A percentile compares a stretch with the other conserved stretches of the same genome.
phyloP scores from a whole-genome alignment of 2,797 vertebrate species.

The Rousettus madagascariensis region DNA sequence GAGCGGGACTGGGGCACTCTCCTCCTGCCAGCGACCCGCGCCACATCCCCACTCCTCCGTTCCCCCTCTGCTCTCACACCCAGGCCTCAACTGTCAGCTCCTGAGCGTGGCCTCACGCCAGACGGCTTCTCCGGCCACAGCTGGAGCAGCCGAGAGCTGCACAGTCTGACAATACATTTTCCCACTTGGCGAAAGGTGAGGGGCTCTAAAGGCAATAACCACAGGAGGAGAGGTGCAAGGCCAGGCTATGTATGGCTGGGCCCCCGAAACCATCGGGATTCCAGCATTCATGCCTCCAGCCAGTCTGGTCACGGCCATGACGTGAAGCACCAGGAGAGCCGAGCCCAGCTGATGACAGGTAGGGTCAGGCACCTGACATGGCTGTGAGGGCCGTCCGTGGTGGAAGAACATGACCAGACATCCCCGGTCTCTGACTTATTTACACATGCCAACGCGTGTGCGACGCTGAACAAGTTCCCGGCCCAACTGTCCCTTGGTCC shows the following conservation, averaged over 20 bases:
- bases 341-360: background rate
- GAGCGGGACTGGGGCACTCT: too few species aligned
- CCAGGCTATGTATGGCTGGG: background rate
- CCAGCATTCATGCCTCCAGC: background rate
- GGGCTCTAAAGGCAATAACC: background rate
- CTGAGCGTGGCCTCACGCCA: background rate
- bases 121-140: background rate
- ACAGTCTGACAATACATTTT: too few species aligned
- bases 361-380: background rate
- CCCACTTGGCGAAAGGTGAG: background rate
- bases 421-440: background rate
- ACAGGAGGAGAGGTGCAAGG: background rate
- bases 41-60: background rate
- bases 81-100: background rate
- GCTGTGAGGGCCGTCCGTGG: background rate
- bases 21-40: too few species aligned
- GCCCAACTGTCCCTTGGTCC: background rate
- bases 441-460: fast-evolving
- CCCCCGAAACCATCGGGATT: background rate
- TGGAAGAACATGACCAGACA: too few species aligned
- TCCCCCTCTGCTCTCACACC: background rate
- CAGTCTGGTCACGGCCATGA: too few species aligned
- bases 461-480: background rate
- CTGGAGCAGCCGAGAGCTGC: background rate
- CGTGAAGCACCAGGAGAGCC: fast-evolving